Evolutionary conservation across 37 sponge, comb jelly and placozoan genomes (phyloP).

Genomic region (Beroe ovata): DNA sequence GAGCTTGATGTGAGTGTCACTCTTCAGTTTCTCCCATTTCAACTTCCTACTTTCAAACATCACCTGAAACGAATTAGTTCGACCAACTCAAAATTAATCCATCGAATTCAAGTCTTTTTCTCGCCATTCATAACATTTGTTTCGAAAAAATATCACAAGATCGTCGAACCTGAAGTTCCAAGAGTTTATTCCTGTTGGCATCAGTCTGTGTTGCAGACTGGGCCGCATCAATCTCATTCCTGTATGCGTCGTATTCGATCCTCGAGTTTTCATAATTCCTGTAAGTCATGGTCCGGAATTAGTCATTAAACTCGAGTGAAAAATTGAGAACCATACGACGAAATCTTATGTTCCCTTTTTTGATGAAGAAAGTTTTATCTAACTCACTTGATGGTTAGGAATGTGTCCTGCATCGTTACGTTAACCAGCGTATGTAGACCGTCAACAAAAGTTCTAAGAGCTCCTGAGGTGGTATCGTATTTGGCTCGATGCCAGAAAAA

Average conservation of each 20-base stretch:
- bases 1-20: constrained; percentile 18
- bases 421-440: constrained; percentile 14
- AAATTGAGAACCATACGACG: too few species aligned
- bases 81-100: too few species aligned
- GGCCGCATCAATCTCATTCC: not conserved
- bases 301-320: too few species aligned
- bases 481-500: too few species aligned
- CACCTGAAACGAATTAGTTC: constrained; percentile 16
- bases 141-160: not conserved
- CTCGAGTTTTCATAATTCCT: constrained; percentile 43
- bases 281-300: too few species aligned
- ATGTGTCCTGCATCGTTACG: constrained; percentile 30
- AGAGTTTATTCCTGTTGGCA: constrained; percentile 7
- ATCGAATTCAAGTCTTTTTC: too few species aligned
- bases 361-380: too few species aligned
- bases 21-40: constrained; percentile 17
- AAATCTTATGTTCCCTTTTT: too few species aligned
- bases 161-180: constrained; percentile 4
- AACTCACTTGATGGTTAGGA: constrained; percentile 34
- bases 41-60: not conserved
- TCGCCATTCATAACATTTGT: too few species aligned
- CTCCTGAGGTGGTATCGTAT: too few species aligned
- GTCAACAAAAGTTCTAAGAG: constrained; percentile 19
- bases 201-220: constrained; percentile 25
- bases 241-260: constrained; percentile 27